These are phyloP conservation scores for Podarcis raffonei DNA, from an alignment of 2,113 vertebrate genomes.

Conservation along the genomic window DNA sequence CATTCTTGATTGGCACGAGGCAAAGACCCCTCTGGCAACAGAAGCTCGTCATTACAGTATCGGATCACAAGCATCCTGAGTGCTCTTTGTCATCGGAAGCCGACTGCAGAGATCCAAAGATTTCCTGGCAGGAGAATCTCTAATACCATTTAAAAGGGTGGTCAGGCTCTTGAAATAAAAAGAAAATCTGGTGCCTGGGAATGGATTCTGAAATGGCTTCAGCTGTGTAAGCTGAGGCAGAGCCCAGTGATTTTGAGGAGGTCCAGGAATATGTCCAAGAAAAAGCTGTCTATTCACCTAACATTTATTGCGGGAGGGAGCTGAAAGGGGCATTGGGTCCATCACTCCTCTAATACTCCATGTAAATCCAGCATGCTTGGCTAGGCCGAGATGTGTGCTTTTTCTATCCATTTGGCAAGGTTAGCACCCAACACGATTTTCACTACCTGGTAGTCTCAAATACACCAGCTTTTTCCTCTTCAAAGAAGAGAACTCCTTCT, in stretches of 20 bases:
- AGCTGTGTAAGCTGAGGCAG: too few species aligned
- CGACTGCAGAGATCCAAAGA: not conserved
- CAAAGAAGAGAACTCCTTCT: not conserved
- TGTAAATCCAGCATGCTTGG: too few species aligned
- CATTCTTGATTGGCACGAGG: not conserved
- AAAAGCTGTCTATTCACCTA: too few species aligned
- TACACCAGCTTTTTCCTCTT: not conserved
- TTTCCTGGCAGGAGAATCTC: not conserved
- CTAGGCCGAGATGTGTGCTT: too few species aligned
- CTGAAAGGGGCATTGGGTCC: too few species aligned
- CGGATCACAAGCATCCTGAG: not conserved
- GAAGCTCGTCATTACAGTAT: not conserved
- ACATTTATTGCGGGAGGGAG: too few species aligned
- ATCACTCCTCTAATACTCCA: too few species aligned
- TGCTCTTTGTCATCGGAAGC: not conserved
- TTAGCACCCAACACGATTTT: not conserved
- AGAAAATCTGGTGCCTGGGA: not conserved
- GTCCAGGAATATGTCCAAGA: too few species aligned
- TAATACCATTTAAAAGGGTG: not conserved
- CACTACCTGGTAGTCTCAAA: not conserved
- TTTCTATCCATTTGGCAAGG: too few species aligned
- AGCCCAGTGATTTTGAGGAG: too few species aligned
- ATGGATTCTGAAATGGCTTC: too few species aligned
- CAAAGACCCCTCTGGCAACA: not conserved
- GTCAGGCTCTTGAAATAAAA: not conserved